Base-by-base conservation (phyloP, 2,113 vertebrate genomes). In the Tragelaphus strepsiceros region DNA sequence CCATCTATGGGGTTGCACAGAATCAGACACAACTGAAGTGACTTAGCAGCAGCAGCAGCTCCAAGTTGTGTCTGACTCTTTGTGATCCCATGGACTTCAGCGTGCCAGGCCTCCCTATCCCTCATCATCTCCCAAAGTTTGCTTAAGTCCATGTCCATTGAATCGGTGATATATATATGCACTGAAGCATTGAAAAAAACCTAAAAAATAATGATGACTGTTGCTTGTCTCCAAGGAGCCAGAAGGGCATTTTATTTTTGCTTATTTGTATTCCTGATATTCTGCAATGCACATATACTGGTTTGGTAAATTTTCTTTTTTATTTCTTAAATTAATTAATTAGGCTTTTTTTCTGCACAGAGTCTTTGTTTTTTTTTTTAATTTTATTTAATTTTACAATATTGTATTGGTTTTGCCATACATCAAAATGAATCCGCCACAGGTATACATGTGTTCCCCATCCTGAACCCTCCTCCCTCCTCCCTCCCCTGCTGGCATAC, bases 81-180 rank as follows among this genome's bases (percentile, higher is more conserved):
- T 67, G 64, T 5, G 8, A 67, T 2, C 4, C 16, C 64, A 67
- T 5, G 17, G 32, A 35, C 17, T 67, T 67, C n/a, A 67, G 64
- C 9, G 0, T 35, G 17, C 64, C n/a, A 67, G 1, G 64, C 8
- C 4, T 67, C n/a, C 17, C 4, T 67, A 17, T 5, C n/a, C 17
- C 2, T 67, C 17, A 21, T 67, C 64, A 11, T 35, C 4, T 35
- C n/a, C 32, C 64, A 67, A n/a, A 67, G 8, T 67, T 67, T 67
- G 64, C 17, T 11, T 7, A 67, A 67, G 17, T 67, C 19, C 16
- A 35, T 67, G 32, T 67, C 16, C 64, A 35, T 67, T 67, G 64
- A 67, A n/a, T 21, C 2, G 2, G 64, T 35, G 64, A 67, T 35
- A 8, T 21, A 67, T 35, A 67, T 35, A 67, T 35, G 64, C 64